Conservation (phyloP, 2,797 vertebrate genomes). For the Acipenser ruthenus region DNA sequence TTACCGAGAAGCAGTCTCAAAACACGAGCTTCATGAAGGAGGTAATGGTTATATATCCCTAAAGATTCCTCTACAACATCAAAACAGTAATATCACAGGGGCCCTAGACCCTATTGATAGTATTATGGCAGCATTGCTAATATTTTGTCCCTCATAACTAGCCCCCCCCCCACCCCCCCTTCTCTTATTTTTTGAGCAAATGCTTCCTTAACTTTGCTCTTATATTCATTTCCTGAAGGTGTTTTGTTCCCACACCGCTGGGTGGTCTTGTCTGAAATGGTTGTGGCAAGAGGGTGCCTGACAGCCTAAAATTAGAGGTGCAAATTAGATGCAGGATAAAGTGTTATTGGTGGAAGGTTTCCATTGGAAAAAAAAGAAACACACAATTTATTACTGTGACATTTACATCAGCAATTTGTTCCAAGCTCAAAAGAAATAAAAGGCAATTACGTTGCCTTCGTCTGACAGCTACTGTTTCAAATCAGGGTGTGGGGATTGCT, state of each 20-base stretch:
- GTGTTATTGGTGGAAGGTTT: neutral
- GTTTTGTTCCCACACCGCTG: neutral
- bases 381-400: neutral
- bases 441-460: neutral
- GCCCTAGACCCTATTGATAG: too few species aligned
- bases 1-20: too few species aligned
- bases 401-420: neutral
- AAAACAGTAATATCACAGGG: too few species aligned
- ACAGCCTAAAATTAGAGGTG: constrained; percentile 7
- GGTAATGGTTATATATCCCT: too few species aligned
- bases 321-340: constrained; percentile 2
- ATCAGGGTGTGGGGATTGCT: neutral
- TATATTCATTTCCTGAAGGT: neutral
- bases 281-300: neutral
- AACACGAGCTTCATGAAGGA: too few species aligned
- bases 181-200: too few species aligned
- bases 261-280: neutral
- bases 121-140: too few species aligned
- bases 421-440: neutral
- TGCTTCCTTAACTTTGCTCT: neutral
- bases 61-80: too few species aligned
- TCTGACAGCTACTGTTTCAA: neutral
- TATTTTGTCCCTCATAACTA: too few species aligned
- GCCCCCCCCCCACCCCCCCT: too few species aligned
- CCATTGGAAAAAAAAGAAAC: neutral